These are phyloP conservation scores for Glaucomys volans DNA, from an alignment of 2,113 vertebrate genomes.

Conservation along the genomic window DNA sequence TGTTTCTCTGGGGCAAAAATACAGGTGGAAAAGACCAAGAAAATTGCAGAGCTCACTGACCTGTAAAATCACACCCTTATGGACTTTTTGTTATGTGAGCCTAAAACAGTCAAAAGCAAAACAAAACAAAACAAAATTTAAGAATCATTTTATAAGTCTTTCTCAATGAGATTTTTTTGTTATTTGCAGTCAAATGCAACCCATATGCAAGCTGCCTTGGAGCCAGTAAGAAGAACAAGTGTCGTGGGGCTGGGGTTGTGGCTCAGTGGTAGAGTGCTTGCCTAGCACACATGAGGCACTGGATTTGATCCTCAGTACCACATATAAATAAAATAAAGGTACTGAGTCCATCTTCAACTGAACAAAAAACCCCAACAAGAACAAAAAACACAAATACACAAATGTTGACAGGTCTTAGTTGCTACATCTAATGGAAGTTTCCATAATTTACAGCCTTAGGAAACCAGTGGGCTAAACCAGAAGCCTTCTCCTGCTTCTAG, in stretches of 20 bases:
- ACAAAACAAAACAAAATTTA: not conserved
- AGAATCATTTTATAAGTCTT: conserved; percentile 15
- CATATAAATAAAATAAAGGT: too few relatives aligned
- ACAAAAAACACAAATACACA: not conserved
- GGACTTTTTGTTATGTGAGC: not conserved
- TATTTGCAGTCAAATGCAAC: conserved; percentile 47
- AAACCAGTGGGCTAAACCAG: not conserved
- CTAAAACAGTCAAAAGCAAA: conserved; percentile 12
- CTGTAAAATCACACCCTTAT: not conserved
- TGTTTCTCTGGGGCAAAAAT: conserved; percentile 43
- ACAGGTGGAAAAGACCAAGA: conserved; percentile 1
- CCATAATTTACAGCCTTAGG: not conserved
- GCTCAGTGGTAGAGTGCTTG: too few relatives aligned
- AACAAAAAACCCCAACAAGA: not conserved
- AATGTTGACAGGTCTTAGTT: not conserved
- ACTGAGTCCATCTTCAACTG: too few relatives aligned
- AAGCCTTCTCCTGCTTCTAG: conserved; percentile 5
- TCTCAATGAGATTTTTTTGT: conserved; percentile 30
- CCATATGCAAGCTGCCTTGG: not conserved
- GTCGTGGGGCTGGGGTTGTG: too few relatives aligned
- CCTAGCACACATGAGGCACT: too few relatives aligned
- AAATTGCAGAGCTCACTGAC: not conserved
- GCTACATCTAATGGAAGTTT: not conserved
- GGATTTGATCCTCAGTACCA: too few relatives aligned
- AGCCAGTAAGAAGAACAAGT: conserved; percentile 19